Percentiles rank a stretch among this genome's conserved stretches.
These are phyloP conservation scores for Zaprionus taronus DNA, from an alignment of 1,140 invertebrate species.

Conservation along the genomic window DNA sequence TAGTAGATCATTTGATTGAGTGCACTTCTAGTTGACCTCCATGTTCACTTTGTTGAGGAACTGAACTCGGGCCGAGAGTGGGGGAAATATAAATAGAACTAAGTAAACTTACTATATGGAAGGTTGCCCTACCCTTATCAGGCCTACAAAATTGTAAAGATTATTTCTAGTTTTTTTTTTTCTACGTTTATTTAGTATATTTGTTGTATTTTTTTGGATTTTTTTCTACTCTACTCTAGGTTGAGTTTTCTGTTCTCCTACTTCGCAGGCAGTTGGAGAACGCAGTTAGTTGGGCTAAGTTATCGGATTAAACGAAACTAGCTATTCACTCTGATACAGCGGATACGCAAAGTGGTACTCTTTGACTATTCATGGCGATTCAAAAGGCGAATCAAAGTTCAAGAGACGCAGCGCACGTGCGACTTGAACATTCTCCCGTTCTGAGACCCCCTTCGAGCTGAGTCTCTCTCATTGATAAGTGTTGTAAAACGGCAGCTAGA, in stretches of 20 bases:
- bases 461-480: constrained; percentile 16
- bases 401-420: constrained; percentile 12
- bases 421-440: constrained; percentile 4
- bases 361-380: not conserved
- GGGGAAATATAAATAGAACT: constrained; percentile 2
- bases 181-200: not conserved
- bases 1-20: not conserved
- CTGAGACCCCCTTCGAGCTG: not conserved
- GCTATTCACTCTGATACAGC: not conserved
- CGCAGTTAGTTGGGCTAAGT: not conserved
- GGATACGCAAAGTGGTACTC: constrained; percentile 1
- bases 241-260: not conserved
- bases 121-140: not conserved
- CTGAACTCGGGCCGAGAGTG: not conserved
- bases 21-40: not conserved
- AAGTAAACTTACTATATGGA: constrained; percentile 1
- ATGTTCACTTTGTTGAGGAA: not conserved
- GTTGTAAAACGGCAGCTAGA: not conserved
- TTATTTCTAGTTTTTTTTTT: not conserved
- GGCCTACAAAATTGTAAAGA: not conserved
- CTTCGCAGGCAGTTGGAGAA: not conserved
- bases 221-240: not conserved
- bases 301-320: not conserved
- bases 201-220: not conserved
- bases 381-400: constrained; percentile 14